Evolutionary conservation across 2,797 vertebrate genomes (phyloP).

Genomic region (Emys orbicularis): DNA sequence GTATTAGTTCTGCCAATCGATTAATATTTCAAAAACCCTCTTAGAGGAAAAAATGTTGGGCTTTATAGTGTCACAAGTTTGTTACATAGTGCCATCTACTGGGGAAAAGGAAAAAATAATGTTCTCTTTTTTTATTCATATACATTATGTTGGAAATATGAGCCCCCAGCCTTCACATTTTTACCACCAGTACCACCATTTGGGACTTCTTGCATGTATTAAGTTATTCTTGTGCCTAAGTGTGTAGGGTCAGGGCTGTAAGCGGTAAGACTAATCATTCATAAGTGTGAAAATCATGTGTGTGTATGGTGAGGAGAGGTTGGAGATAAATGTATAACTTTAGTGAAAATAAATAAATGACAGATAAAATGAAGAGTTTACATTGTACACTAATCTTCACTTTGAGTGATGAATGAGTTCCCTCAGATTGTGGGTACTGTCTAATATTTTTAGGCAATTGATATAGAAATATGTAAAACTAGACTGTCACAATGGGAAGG

Average conservation of each 20-base stretch:
- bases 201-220: background rate
- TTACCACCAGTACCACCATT: background rate
- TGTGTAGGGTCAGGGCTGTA: background rate
- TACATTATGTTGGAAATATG: rapidly evolving
- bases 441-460: background rate
- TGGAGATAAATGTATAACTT: background rate
- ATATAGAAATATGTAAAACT: background rate
- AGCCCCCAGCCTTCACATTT: background rate
- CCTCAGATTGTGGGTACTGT: background rate
- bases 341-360: background rate
- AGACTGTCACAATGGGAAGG: background rate
- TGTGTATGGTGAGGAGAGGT: background rate
- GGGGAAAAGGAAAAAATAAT: conserved; percentile 37
- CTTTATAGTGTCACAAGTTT: conserved; percentile 20
- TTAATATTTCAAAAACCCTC: conserved; percentile 58
- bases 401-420: background rate
- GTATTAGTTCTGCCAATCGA: conserved; percentile 60
- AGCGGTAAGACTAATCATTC: background rate
- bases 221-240: background rate
- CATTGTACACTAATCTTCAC: rapidly evolving
- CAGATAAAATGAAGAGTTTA: background rate
- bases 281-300: background rate
- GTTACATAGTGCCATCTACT: conserved; percentile 79
- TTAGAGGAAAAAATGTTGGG: conserved; percentile 9
- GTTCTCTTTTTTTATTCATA: background rate